A percentile compares a stretch with the other conserved stretches of the same genome.
These are phyloP conservation scores for Tamias sibiricus DNA, from an alignment of 2,113 vertebrate species.

Conservation along the genomic window DNA sequence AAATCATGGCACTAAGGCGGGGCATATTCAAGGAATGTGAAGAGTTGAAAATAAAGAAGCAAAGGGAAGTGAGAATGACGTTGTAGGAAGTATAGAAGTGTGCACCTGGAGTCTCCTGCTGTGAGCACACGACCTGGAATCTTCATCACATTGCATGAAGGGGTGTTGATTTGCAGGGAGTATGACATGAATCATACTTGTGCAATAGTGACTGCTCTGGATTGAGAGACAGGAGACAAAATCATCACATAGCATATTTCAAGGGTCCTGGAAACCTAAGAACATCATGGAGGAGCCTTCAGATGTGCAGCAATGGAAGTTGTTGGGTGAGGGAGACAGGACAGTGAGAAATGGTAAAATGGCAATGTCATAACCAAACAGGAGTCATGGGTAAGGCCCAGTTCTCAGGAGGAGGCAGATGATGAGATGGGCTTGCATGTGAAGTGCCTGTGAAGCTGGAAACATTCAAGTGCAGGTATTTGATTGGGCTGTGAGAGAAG, in stretches of 20 bases:
- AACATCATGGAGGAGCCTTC: not conserved
- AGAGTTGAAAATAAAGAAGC: not conserved
- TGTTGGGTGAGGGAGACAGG: not conserved
- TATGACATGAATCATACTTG: not conserved
- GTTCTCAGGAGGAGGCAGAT: not conserved
- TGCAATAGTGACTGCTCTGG: not conserved
- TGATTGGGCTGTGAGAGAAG: not conserved
- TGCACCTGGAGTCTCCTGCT: not conserved
- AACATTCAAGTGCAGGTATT: not conserved
- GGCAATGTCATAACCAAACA: too few relatives aligned
- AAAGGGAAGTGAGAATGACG: not conserved
- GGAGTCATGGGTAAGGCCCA: rapidly evolving
- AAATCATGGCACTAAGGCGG: not conserved
- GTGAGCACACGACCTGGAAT: not conserved
- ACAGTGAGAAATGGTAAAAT: not conserved
- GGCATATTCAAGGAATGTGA: not conserved
- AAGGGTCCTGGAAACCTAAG: not conserved
- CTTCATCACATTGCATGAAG: not conserved
- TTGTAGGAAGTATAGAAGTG: not conserved
- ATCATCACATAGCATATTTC: not conserved
- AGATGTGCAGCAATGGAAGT: not conserved
- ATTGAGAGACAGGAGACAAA: not conserved
- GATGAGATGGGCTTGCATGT: rapidly evolving
- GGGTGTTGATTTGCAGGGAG: not conserved
- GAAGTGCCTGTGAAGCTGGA: not conserved